Evolutionary conservation across 2,888 invertebrate species (phyloP), one percentile per base, ranked within the genome.

Genomic region (Rhodophaea formosa): DNA sequence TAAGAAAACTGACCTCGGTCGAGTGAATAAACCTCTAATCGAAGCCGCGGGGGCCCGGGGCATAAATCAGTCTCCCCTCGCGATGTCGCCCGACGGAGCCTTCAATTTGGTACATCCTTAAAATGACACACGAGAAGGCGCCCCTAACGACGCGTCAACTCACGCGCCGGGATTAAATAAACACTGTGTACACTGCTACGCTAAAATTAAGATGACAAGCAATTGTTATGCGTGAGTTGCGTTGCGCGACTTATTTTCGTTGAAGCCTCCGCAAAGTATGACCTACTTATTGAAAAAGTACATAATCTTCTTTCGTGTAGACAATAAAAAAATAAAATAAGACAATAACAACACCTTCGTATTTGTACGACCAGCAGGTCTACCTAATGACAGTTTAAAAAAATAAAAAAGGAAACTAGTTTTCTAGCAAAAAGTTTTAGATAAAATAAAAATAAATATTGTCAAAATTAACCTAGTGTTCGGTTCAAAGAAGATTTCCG

Each of bases 71-170:
- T 68, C 86, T 82, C 85, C 86, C 88, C 88, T 83, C 84, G 83
- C 84, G 81, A 83, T 84, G 83, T 82, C 84, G 85, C 84, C 80
- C 80, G 78, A 69, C 80, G 84, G 88, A 89, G 86, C 88, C 91
- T 91, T 91, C 91, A 91, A 91, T 91, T 91, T 91, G 88, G 89
- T 85, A 89, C 90, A 90, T 91, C 91, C 91, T 91, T 91, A 91
- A 91, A 91, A 91, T 91, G 91, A 91, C 90, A 91, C 87, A 90
- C 86, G 91, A 91, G 87, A 88, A 80, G 82, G 79, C 79, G 75
- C 79, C 81, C 84, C 82, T 91, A 89, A 91, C 89, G 90, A 91
- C 75, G 71, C 84, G 80, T 80, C 83, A 80, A 78, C 79, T 77
- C 81, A 74, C 78, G 75, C 78, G 72, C 74, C 75, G 68, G 69